These are phyloP conservation scores for Antheraea pernyi DNA, from an alignment of 1,140 invertebrate genomes.

Conservation along the genomic window DNA sequence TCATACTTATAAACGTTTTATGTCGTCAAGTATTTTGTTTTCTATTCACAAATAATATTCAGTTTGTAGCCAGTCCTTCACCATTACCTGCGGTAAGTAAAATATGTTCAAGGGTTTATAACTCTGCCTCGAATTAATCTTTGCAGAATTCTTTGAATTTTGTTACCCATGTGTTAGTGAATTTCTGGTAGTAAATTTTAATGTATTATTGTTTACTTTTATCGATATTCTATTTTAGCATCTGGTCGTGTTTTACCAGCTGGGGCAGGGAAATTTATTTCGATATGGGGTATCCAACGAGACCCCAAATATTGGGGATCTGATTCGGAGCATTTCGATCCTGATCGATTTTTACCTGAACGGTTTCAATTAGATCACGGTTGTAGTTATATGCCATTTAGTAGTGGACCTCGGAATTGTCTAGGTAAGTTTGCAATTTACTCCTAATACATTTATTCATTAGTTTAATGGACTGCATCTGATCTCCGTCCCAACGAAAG, in stretches of 20 bases:
- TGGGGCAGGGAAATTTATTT: slow-evolving; percentile 46
- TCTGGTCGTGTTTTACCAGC: slow-evolving; percentile 49
- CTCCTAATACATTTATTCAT: too few relatives aligned
- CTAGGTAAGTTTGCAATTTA: slow-evolving; percentile 79
- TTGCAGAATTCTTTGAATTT: too few relatives aligned
- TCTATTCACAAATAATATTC: too few relatives aligned
- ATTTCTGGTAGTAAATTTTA: background rate
- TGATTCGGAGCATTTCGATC: slow-evolving; percentile 84
- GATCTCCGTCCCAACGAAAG: too few relatives aligned
- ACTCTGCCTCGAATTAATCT: too few relatives aligned
- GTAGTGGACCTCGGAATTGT: slow-evolving; percentile 82
- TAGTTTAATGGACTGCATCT: background rate
- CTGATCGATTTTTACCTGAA: slow-evolving; percentile 83
- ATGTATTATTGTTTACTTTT: background rate
- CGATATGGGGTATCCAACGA: slow-evolving; percentile 71
- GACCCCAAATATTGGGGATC: slow-evolving; percentile 78
- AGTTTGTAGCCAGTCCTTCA: too few relatives aligned
- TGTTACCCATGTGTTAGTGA: too few relatives aligned
- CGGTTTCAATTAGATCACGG: slow-evolving; percentile 68
- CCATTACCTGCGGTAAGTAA: too few relatives aligned
- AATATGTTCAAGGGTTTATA: too few relatives aligned
- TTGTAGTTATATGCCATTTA: slow-evolving; percentile 82
- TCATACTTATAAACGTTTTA: too few relatives aligned
- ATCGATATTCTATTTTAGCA: slow-evolving; percentile 28
- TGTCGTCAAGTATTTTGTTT: too few relatives aligned